Evolutionary conservation across 2,888 invertebrate genomes (phyloP).

Genomic region (Orthosia gracilis): DNA sequence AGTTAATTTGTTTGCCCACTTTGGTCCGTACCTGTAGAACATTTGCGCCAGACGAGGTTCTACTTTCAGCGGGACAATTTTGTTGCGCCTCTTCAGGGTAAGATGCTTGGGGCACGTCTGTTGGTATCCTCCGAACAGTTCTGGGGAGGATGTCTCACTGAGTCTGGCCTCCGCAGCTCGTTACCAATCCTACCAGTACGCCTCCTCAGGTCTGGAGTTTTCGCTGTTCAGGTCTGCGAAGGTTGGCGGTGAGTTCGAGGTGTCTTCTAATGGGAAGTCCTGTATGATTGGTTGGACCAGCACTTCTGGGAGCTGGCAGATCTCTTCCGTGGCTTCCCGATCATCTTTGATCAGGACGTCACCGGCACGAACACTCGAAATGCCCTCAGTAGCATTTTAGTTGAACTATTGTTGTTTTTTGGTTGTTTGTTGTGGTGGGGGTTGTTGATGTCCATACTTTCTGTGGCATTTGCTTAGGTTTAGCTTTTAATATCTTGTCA

Average conservation of each 20-base stretch:
- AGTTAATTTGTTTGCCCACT: too few species aligned
- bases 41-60: background rate
- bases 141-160: too few species aligned
- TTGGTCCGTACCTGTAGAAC: too few species aligned
- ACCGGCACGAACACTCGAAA: conserved; percentile 74
- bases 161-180: too few species aligned
- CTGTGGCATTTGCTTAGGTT: conserved; percentile 83
- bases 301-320: conserved; percentile 94
- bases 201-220: too few species aligned
- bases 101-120: too few species aligned
- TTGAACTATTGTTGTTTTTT: conserved; percentile 69
- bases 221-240: conserved; percentile 94
- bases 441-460: conserved; percentile 81
- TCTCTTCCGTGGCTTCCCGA: conserved; percentile 94
- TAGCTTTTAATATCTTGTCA: conserved; percentile 90
- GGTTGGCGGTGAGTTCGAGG: conserved; percentile 93
- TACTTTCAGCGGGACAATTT: conserved; percentile 68
- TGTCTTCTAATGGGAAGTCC: conserved; percentile 88
- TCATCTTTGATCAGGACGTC: too few species aligned
- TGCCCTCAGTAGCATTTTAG: too few species aligned
- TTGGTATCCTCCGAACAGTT: too few species aligned
- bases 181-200: too few species aligned
- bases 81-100: too few species aligned
- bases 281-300: conserved; percentile 78
- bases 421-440: conserved; percentile 93